phyloP scores from a whole-genome alignment of 2,113 vertebrate species.

The Urocynchramus pylzowi region DNA sequence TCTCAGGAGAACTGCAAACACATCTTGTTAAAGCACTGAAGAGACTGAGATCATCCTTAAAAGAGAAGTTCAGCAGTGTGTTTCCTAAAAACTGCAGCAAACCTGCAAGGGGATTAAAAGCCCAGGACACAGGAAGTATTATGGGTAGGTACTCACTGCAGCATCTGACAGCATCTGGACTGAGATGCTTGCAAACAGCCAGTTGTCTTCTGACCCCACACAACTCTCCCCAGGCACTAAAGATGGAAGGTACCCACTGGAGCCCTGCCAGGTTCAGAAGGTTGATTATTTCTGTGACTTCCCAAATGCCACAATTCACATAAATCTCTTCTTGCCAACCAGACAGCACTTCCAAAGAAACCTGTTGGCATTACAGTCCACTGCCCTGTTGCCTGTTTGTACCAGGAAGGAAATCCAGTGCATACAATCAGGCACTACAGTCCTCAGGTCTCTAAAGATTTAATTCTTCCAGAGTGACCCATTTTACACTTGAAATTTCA shows the following conservation, averaged over 20 bases:
- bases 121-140: neutral
- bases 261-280: neutral
- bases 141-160: neutral
- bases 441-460: rapidly evolving
- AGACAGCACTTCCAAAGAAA: neutral
- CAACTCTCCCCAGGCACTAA: neutral
- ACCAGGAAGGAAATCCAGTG: neutral
- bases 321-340: neutral
- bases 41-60: neutral
- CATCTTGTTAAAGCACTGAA: neutral
- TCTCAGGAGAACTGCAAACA: neutral
- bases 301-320: neutral
- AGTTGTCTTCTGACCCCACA: neutral
- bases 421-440: neutral
- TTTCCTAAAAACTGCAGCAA: neutral
- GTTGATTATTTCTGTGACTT: neutral
- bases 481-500: neutral
- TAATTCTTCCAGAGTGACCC: neutral
- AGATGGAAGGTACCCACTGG: neutral
- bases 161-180: neutral
- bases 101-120: neutral
- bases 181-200: neutral
- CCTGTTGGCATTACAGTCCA: neutral
- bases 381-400: neutral
- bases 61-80: neutral